Conservation (phyloP, 2,113 vertebrate genomes). For the Nesoenas mayeri region DNA sequence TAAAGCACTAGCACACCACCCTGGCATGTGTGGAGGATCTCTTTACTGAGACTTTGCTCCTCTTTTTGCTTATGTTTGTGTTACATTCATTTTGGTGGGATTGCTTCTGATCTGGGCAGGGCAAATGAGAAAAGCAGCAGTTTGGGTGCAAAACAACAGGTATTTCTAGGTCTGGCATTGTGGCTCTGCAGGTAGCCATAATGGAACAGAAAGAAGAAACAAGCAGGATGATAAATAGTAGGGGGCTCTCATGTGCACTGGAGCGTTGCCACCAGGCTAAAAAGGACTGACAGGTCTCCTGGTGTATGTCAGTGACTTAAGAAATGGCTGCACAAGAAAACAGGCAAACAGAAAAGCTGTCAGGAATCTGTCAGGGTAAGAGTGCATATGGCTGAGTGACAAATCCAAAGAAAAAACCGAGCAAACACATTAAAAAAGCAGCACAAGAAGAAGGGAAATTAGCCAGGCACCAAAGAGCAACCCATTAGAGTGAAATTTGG, state of each 20-base stretch:
- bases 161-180: not conserved
- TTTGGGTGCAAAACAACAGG: not conserved
- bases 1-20: not conserved
- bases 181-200: not conserved
- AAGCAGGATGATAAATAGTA: not conserved
- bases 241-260: not conserved
- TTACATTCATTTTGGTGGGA: not conserved
- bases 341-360: not conserved
- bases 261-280: not conserved
- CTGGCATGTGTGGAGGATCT: rapidly evolving
- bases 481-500: constrained; percentile 18
- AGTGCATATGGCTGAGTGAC: not conserved
- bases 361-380: not conserved
- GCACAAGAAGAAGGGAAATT: constrained; percentile 14
- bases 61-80: not conserved
- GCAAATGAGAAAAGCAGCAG: not conserved
- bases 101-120: not conserved
- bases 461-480: constrained; percentile 29
- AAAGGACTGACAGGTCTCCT: not conserved
- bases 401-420: not conserved
- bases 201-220: not conserved
- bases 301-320: not conserved
- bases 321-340: not conserved
- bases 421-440: not conserved
- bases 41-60: not conserved